These are phyloP conservation scores for Patella vulgata DNA, from an alignment of 1,140 invertebrate genomes.

Conservation along the genomic window DNA sequence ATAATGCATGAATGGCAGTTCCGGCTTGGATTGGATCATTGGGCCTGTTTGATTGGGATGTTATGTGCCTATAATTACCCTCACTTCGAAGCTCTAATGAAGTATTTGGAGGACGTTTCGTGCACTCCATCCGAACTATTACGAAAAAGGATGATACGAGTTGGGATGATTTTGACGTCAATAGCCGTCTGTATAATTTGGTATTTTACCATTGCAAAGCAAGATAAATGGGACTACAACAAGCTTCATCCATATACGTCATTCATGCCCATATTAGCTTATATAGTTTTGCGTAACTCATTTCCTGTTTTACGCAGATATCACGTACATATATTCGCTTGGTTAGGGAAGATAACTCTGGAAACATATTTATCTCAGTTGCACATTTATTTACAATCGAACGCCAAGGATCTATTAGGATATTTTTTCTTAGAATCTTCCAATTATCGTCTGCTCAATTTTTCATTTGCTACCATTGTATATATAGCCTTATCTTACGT, in stretches of 20 bases:
- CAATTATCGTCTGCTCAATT: slow-evolving; percentile 50
- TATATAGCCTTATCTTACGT: slow-evolving; percentile 42
- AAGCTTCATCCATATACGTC: slow-evolving; percentile 45
- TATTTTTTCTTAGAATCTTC: slow-evolving; percentile 40
- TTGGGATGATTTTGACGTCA: slow-evolving; percentile 13
- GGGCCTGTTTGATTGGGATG: slow-evolving; percentile 54
- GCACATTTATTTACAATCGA: slow-evolving; percentile 52
- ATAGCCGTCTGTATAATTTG: slow-evolving; percentile 25
- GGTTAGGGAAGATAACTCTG: slow-evolving; percentile 52
- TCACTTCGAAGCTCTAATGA: slow-evolving; percentile 48
- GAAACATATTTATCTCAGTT: slow-evolving; percentile 58
- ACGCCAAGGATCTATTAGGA: slow-evolving; percentile 49
- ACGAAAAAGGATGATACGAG: slow-evolving; percentile 19
- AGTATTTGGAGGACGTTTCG: slow-evolving; percentile 30
- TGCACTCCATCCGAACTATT: not conserved
- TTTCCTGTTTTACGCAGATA: slow-evolving; percentile 34
- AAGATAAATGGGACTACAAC: slow-evolving; percentile 50
- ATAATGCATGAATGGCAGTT: slow-evolving; percentile 52
- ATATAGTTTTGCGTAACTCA: slow-evolving; percentile 44
- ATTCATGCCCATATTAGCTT: slow-evolving; percentile 43
- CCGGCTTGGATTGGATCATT: slow-evolving; percentile 50
- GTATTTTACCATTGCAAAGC: slow-evolving; percentile 34
- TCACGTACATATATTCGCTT: slow-evolving; percentile 43
- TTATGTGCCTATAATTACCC: slow-evolving; percentile 58
- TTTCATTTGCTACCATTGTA: slow-evolving; percentile 45